Evolutionary conservation across 2,888 invertebrate genomes (phyloP).

Genomic region (Ophion ventricosus): DNA sequence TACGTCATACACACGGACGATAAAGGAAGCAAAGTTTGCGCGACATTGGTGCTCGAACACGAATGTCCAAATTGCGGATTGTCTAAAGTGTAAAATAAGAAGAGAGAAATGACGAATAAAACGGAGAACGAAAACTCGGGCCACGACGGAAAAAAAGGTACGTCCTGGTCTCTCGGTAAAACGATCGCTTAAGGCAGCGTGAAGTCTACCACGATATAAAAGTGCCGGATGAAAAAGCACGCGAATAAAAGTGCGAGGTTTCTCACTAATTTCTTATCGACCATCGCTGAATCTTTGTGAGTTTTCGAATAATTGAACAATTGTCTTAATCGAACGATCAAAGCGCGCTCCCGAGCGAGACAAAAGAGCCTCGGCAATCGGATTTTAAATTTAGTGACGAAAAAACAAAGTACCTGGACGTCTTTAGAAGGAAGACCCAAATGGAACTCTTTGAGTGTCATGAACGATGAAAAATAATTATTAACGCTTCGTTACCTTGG

Average conservation of each 20-base stretch:
- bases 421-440: not conserved
- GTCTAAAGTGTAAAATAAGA: slow-evolving; percentile 30
- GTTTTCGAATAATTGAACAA: slow-evolving; percentile 64
- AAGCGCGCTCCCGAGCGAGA: slow-evolving; percentile 32
- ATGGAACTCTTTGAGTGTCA: not conserved
- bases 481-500: no score
- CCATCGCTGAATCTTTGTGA: not conserved
- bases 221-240: not conserved
- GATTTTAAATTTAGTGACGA: not conserved
- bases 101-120: slow-evolving; percentile 15
- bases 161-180: slow-evolving; percentile 1
- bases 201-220: slow-evolving; percentile 3
- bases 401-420: not conserved
- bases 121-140: slow-evolving; percentile 4
- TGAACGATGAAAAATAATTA: not conserved
- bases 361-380: slow-evolving; percentile 13
- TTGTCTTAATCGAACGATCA: slow-evolving; percentile 72
- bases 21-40: slow-evolving; percentile 36
- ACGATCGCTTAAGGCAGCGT: slow-evolving; percentile 47
- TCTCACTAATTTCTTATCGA: slow-evolving; percentile 3
- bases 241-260: slow-evolving; percentile 22
- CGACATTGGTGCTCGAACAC: slow-evolving; percentile 42
- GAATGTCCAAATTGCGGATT: slow-evolving; percentile 55
- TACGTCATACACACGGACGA: slow-evolving; percentile 48
- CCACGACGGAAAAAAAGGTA: slow-evolving; percentile 7